These are phyloP conservation scores for Zeugodacus cucurbitae DNA, from an alignment of 1,140 invertebrate genomes.

Conservation along the genomic window DNA sequence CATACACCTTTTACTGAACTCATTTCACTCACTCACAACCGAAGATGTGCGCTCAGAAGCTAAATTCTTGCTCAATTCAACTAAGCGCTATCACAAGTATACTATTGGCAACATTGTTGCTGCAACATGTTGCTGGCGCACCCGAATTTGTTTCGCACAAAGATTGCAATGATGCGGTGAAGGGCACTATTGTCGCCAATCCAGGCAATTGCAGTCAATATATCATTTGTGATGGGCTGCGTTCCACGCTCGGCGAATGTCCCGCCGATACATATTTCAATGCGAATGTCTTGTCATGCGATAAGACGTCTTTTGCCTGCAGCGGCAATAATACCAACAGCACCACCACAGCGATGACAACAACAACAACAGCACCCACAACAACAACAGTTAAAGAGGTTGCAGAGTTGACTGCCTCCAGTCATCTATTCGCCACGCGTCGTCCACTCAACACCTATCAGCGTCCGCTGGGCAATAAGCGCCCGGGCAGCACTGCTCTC, in stretches of 20 bases:
- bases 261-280: slow-evolving; percentile 30
- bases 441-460: background rate
- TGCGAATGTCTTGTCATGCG: slow-evolving; percentile 39
- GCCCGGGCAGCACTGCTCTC: background rate
- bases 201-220: slow-evolving; percentile 42
- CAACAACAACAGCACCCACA: background rate
- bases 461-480: background rate
- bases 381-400: background rate
- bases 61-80: background rate
- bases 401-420: too few relatives aligned
- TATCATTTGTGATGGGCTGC: slow-evolving; percentile 39
- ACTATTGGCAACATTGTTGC: background rate
- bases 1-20: background rate
- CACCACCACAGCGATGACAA: background rate
- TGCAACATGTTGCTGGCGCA: background rate
- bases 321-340: background rate
- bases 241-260: slow-evolving; percentile 42
- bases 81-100: background rate
- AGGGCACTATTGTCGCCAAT: slow-evolving; percentile 25
- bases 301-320: background rate
- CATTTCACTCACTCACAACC: background rate
- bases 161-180: slow-evolving; percentile 15
- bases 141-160: slow-evolving; percentile 35
- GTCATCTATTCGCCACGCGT: background rate
- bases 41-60: background rate